Percentiles rank a stretch among this genome's conserved stretches.
phyloP scores from a whole-genome alignment of 2,797 vertebrate species.

The Eospalax fontanierii region DNA sequence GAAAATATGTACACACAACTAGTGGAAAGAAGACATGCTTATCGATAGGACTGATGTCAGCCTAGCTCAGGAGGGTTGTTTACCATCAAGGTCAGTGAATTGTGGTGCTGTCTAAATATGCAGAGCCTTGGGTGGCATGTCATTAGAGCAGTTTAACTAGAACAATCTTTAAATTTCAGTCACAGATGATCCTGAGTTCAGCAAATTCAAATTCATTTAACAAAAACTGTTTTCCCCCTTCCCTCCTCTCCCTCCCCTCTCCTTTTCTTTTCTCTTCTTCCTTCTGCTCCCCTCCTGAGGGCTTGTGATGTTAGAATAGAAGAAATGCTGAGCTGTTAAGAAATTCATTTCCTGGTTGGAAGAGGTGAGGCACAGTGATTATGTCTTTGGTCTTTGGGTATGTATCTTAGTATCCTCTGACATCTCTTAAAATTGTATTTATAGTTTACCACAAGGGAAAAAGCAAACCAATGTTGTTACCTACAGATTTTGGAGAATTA shows the following conservation, averaged over 20 bases:
- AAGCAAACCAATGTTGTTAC: neutral
- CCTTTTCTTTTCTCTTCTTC: no score
- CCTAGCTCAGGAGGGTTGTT: neutral
- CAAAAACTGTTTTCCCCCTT: neutral
- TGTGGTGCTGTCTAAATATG: neutral
- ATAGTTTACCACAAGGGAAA: neutral
- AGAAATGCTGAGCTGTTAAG: neutral
- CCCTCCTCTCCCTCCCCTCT: no score
- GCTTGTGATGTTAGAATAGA: neutral
- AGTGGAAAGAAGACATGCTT: neutral
- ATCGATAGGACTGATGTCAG: neutral
- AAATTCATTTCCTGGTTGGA: slow-evolving; percentile 23
- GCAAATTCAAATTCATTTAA: slow-evolving; percentile 10
- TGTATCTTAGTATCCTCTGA: neutral
- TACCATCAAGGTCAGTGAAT: neutral
- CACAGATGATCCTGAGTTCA: neutral
- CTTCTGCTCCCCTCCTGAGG: no score
- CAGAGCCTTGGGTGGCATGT: neutral
- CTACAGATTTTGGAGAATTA: neutral
- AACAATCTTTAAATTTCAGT: slow-evolving; percentile 19
- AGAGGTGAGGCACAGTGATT: neutral
- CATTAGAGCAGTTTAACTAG: neutral
- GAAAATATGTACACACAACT: neutral
- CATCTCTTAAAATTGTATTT: neutral
- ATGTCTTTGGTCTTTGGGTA: neutral